phyloP scores from a whole-genome alignment of 2,797 vertebrate genomes.

The Catostomus latipinnis region DNA sequence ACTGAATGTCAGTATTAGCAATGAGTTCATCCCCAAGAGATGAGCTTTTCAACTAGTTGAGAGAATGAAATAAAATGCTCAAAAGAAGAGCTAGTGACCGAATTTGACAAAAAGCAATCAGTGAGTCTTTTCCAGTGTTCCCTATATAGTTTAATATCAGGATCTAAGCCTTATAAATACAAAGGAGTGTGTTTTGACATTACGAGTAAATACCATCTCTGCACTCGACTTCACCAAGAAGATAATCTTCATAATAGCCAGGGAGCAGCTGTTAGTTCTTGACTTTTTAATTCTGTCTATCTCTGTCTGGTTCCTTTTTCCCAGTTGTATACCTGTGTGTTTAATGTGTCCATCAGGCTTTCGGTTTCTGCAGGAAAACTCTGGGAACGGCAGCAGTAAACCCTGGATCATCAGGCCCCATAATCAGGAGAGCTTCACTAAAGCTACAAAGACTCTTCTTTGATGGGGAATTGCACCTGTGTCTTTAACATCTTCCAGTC shows the following conservation, averaged over 20 bases:
- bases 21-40: background rate
- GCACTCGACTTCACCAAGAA: background rate
- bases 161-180: background rate
- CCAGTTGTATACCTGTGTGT: conserved; percentile 31
- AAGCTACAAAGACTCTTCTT: conserved; percentile 58
- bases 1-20: background rate
- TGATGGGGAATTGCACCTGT: conserved; percentile 50
- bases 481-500: background rate
- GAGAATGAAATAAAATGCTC: conserved; percentile 7
- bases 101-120: background rate
- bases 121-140: background rate
- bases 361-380: background rate
- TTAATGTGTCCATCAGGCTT: conserved; percentile 49
- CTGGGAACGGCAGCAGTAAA: conserved; percentile 17
- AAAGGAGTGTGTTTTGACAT: too few species aligned
- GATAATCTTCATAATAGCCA: background rate
- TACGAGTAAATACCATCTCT: too few species aligned
- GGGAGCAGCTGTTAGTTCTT: background rate
- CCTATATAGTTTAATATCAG: conserved; percentile 10
- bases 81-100: conserved; percentile 3
- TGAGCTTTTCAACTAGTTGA: background rate
- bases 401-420: conserved; percentile 31
- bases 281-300: too few species aligned
- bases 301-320: background rate
- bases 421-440: conserved; percentile 26